Evolutionary conservation across 2,888 invertebrate genomes (phyloP).

Genomic region (Coremacera marginata): DNA sequence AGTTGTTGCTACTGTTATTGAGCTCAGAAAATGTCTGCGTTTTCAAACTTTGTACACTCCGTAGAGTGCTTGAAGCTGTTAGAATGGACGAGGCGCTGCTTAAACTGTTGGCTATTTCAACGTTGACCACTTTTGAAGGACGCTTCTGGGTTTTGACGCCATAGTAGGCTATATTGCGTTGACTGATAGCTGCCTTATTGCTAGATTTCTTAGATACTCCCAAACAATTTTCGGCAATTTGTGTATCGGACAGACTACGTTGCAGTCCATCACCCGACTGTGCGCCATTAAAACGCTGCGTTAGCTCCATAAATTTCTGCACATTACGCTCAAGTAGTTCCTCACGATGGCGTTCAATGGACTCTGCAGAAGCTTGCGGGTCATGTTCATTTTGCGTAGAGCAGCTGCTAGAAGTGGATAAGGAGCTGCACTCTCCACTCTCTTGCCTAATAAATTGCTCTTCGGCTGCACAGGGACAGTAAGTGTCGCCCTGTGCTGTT

Average conservation of each 20-base stretch:
- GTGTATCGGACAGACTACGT: conserved; percentile 51
- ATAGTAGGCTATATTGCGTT: conserved; percentile 33
- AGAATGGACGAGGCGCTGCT: conserved; percentile 26
- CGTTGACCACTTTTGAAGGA: conserved; percentile 21
- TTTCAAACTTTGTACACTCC: conserved; percentile 2
- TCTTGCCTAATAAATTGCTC: conserved; percentile 44
- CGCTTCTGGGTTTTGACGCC: conserved; percentile 27
- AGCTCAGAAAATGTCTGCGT: not conserved
- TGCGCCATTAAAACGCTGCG: conserved; percentile 40
- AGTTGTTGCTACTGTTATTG: not conserved
- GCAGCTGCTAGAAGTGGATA: not conserved
- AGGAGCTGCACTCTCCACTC: not conserved
- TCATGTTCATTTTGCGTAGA: not conserved
- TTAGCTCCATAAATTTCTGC: conserved; percentile 49
- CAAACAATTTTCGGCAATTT: conserved; percentile 41
- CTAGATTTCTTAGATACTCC: not conserved
- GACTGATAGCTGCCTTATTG: not conserved
- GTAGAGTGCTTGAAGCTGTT: not conserved
- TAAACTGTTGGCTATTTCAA: conserved; percentile 29
- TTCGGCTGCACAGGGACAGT: conserved; percentile 54
- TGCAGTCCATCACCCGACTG: conserved; percentile 37
- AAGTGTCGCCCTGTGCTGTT: conserved; percentile 44
- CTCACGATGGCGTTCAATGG: conserved; percentile 36
- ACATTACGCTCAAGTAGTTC: conserved; percentile 47
- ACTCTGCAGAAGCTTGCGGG: conserved; percentile 32